Evolutionary conservation across 2,797 vertebrate species (phyloP).

Genomic region (Melanogrammus aeglefinus): DNA sequence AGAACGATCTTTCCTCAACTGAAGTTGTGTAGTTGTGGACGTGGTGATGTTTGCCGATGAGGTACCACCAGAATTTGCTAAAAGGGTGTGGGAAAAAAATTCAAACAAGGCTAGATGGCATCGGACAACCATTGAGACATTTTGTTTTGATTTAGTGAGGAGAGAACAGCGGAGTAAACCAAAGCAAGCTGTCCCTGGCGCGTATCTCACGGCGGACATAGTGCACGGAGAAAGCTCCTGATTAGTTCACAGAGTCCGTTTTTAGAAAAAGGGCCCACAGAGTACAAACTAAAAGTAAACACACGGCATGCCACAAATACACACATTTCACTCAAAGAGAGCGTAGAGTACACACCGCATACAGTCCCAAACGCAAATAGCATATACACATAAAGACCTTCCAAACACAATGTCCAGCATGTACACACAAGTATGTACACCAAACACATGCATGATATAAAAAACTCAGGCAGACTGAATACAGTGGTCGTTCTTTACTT

Average conservation of each 20-base stretch:
- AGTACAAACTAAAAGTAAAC: neutral
- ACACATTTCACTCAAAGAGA: neutral
- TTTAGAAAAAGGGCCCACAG: neutral
- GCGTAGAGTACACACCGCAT: neutral
- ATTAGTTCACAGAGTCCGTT: neutral
- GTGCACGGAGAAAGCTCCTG: neutral
- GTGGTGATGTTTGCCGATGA: neutral
- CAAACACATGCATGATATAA: neutral
- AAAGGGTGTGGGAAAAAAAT: neutral
- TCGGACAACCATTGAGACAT: conserved; percentile 5
- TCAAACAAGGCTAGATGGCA: neutral
- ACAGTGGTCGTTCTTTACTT: too few species aligned
- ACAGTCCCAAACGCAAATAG: neutral
- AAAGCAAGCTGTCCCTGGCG: neutral
- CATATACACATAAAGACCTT: neutral
- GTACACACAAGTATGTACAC: neutral
- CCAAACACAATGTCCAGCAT: neutral
- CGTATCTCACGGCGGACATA: neutral
- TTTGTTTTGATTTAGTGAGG: neutral
- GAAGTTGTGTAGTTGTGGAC: neutral
- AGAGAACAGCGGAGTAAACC: neutral
- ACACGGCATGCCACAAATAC: neutral
- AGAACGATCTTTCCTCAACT: neutral
- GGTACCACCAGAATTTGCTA: neutral
- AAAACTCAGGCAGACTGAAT: neutral